Base-by-base conservation (phyloP, 2,888 invertebrate species). In the Mimachlamys varia region DNA sequence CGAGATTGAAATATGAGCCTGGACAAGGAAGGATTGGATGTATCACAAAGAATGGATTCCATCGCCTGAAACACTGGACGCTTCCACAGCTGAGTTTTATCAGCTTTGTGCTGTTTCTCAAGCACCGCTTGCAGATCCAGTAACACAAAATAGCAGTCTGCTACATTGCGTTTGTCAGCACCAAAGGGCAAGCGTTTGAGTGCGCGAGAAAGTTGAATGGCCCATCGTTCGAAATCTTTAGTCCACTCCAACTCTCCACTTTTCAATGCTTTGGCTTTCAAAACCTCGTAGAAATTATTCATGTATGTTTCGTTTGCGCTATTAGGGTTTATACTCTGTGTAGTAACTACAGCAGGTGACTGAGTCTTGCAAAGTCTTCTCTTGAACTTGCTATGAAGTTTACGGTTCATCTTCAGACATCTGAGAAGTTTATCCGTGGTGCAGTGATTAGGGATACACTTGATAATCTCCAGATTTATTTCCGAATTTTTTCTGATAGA, bases 61-160 rank as follows among this genome's bases (percentile, higher is more conserved):
- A 91, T 91, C 17, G 22, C 37, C 27, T 38, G 87, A 62, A 91
- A 91, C 33, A 89, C 89, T n/a, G 88, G 33, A n/a, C 38, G 89
- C 22, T 27, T 62, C 38, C 38, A 91, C 13, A 91, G 15, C 10
- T 49, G 62, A 33, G n/a, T 15, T 44, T 88, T 89, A 50, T 88
- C 58, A 13, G 44, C 62, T 50, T 33, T 58, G 33, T 91, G 91
- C 5, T 88, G 89, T 19, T 89, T 37, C 37, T 91, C 58, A 13
- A 91, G 10, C 5, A 91, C 91, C 62, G 89, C 58, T 49, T 88
- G 62, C 1, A 89, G 27, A 89, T 91, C 91, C 0, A 89, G 38
- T 37, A 91, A 88, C 50, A 91, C 88, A 49, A 91, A 91, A 17
- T 88, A 91, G n/a, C 53, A 91, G 58, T 91, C 91, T 2, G 91